phyloP scores from a whole-genome alignment of 1,140 invertebrate species.

The Halesus radiatus region DNA sequence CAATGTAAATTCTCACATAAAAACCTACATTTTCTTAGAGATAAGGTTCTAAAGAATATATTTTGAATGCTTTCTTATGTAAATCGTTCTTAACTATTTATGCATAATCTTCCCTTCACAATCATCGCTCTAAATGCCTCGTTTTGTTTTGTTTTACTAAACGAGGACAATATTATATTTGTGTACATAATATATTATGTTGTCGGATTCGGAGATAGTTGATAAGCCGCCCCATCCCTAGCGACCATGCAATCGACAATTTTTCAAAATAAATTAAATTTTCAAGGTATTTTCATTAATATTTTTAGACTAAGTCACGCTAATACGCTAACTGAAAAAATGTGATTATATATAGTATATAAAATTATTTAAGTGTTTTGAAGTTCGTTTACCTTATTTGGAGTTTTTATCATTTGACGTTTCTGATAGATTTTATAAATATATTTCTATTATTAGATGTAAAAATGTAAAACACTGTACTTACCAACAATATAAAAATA shows the following conservation, averaged over 20 bases:
- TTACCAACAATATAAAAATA: too few species aligned
- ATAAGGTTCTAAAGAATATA: too few species aligned
- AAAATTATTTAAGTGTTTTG: conserved; percentile 35
- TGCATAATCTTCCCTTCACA: too few species aligned
- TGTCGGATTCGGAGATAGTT: too few species aligned
- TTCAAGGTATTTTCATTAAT: conserved; percentile 57
- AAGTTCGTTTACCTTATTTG: conserved; percentile 9
- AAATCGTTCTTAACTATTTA: background rate
- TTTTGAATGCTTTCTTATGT: background rate
- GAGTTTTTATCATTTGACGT: background rate
- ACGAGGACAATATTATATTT: too few species aligned
- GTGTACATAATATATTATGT: too few species aligned
- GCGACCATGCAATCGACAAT: conserved; percentile 22
- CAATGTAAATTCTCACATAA: too few species aligned
- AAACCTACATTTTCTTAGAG: too few species aligned
- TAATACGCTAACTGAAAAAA: conserved; percentile 55
- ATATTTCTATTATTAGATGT: conserved; percentile 16
- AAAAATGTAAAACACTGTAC: background rate
- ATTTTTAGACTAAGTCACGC: conserved; percentile 54
- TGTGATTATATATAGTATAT: conserved; percentile 45
- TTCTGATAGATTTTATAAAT: conserved; percentile 42
- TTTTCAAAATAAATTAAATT: conserved; percentile 52
- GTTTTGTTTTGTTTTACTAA: too few species aligned
- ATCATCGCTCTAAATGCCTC: too few species aligned
- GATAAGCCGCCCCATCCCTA: background rate